Base-by-base conservation (phyloP, 1,140 invertebrate species). In the Drosophila prosaltans region DNA sequence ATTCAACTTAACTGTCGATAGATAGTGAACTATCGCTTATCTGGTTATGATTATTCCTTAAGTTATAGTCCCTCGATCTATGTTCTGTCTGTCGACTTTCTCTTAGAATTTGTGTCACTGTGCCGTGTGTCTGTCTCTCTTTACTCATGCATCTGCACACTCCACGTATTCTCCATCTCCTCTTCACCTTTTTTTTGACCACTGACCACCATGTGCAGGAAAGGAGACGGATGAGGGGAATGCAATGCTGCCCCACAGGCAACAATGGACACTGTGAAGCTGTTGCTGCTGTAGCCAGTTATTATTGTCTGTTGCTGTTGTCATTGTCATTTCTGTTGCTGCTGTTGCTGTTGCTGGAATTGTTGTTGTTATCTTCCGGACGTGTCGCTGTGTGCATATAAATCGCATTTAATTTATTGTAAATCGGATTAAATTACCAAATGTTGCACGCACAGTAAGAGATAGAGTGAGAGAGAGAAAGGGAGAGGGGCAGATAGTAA, bases 401-500 rank as follows among this genome's bases (percentile, higher is more conserved):
- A 90, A 90, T 90, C 88, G 88, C 88, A 91, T 90, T 90, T 90
- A 90, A 90, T 90, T 90, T 90, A 90, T 90, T 90, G 88, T 83
- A 90, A 90, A 90, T 86, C 88, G 88, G 88, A 90, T 90, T 90
- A 90, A 81, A 83, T 90, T 90, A 90, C 88, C 82, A 90, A 89
- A 89, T 89, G 84, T 89, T 81, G 73, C 84, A 85, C 82, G 82
- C 83, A 85, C 78, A 70, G 43, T 55, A 60, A 51, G 43, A 40
- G 55, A 60, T 57, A 28, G 21, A 26, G 41, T 45, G 28, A 61
- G 36, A 30, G 54, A 54, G 26, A 21, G 36, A n/a, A 7, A n/a
- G 54, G 2, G 16, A 8, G 10, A 8, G n/a, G 48, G 55, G 11
- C 45, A 30, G 39, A 26, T 9, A 26, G 7, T 10, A 51, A 51